Conservation (phyloP, 2,797 vertebrate species). For the Pelodytes ibericus region DNA sequence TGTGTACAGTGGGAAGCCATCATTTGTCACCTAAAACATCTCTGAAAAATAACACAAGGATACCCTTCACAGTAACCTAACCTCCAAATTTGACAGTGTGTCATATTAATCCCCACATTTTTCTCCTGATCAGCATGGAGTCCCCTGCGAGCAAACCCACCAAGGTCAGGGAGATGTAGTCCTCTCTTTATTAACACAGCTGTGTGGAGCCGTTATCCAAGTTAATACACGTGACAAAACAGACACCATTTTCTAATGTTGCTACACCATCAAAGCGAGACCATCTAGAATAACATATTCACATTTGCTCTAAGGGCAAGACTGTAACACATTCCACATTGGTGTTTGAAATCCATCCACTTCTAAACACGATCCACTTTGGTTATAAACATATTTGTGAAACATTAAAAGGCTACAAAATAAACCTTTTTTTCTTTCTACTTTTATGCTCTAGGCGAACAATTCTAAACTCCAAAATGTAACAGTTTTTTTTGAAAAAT, state of each 20-base stretch:
- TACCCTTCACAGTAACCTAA: slow-evolving; percentile 63
- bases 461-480: slow-evolving; percentile 35
- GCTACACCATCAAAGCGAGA: slow-evolving; percentile 55
- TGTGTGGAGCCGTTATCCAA: slow-evolving; percentile 63
- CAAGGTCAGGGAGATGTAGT: slow-evolving; percentile 60
- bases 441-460: slow-evolving; percentile 29
- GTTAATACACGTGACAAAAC: slow-evolving; percentile 56
- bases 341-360: slow-evolving; percentile 52
- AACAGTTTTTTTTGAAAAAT: slow-evolving; percentile 29
- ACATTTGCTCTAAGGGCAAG: slow-evolving; percentile 50
- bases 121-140: slow-evolving; percentile 58
- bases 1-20: slow-evolving; percentile 54
- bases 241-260: slow-evolving; percentile 58
- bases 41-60: slow-evolving; percentile 66
- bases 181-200: slow-evolving; percentile 66
- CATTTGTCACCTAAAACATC: slow-evolving; percentile 63
- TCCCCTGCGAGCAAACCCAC: slow-evolving; percentile 59
- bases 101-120: slow-evolving; percentile 65
- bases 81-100: slow-evolving; percentile 56
- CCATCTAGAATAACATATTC: slow-evolving; percentile 39
- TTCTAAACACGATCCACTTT: slow-evolving; percentile 36
- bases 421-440: neutral
- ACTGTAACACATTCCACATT: slow-evolving; percentile 56
- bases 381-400: slow-evolving; percentile 49
- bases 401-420: slow-evolving; percentile 29